Percentiles rank a stretch among this genome's conserved stretches.
Conservation (phyloP, 2,888 invertebrate genomes). For the Dryococelus australis region DNA sequence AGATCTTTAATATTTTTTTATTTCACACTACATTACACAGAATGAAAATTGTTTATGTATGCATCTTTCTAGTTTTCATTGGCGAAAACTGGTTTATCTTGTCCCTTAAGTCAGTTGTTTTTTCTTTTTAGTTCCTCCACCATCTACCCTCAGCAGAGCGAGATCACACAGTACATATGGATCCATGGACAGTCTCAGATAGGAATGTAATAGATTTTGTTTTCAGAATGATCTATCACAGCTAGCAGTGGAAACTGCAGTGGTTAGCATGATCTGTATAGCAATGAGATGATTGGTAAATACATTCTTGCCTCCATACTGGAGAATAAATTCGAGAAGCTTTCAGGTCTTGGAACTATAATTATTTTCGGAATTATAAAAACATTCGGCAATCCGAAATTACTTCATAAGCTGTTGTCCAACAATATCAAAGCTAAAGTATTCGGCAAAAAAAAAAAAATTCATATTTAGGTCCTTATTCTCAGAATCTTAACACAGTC, state of each 20-base stretch:
- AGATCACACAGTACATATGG: background rate
- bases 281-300: background rate
- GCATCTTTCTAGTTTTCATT: background rate
- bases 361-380: background rate
- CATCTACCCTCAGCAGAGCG: background rate
- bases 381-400: background rate
- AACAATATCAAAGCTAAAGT: background rate
- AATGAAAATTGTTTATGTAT: background rate
- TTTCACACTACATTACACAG: background rate
- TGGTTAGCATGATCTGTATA: background rate
- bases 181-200: background rate
- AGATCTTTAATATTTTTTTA: too few species aligned
- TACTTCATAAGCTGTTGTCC: background rate
- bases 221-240: background rate
- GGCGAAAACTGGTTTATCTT: background rate
- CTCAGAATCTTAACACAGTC: background rate
- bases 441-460: background rate
- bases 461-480: background rate
- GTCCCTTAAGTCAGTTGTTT: background rate
- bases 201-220: background rate
- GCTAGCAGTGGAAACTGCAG: background rate
- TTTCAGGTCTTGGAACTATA: background rate
- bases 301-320: background rate
- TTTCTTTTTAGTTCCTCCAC: background rate
- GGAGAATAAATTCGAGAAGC: conserved; percentile 9